Percentiles rank a stretch among this genome's conserved stretches.
Conservation (phyloP, 1,140 invertebrate genomes). For the Listronotus oregonensis region DNA sequence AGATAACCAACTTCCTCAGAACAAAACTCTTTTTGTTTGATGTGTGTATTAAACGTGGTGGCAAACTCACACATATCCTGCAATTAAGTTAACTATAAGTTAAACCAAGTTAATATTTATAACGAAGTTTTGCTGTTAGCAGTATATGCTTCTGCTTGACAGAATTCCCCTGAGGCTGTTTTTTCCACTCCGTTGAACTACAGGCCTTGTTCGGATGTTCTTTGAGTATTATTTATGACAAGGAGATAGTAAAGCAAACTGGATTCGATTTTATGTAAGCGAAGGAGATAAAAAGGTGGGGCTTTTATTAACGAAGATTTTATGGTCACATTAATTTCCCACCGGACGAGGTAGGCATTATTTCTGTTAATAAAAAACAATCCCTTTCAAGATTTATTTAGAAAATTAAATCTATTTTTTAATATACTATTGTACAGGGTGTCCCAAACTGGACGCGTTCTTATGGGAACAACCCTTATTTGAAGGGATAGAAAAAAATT, state of each 20-base stretch:
- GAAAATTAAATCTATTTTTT: too few relatives aligned
- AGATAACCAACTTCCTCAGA: not conserved
- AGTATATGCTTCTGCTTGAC: slow-evolving; percentile 33
- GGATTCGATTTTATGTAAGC: not conserved
- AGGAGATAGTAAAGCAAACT: not conserved
- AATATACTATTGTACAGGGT: too few relatives aligned
- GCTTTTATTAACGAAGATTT: not conserved
- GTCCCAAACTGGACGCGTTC: too few relatives aligned
- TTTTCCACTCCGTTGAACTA: slow-evolving; percentile 41
- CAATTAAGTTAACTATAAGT: slow-evolving; percentile 31
- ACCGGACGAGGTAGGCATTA: too few relatives aligned
- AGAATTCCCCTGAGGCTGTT: slow-evolving; percentile 31
- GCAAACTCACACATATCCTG: slow-evolving; percentile 13
- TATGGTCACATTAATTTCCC: too few relatives aligned
- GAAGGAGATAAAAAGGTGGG: not conserved
- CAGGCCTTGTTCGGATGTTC: slow-evolving; percentile 15
- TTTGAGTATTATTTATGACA: slow-evolving; percentile 16
- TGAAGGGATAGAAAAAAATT: too few relatives aligned
- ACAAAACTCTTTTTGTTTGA: not conserved
- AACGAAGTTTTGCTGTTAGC: slow-evolving; percentile 41
- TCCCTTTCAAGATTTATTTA: too few relatives aligned
- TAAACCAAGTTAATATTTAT: slow-evolving; percentile 42
- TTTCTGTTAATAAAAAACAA: too few relatives aligned
- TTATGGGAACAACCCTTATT: too few relatives aligned
- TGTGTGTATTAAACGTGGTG: not conserved